Evolutionary conservation across 1,140 invertebrate genomes (phyloP).

Genomic region (Pectinophora gossypiella): DNA sequence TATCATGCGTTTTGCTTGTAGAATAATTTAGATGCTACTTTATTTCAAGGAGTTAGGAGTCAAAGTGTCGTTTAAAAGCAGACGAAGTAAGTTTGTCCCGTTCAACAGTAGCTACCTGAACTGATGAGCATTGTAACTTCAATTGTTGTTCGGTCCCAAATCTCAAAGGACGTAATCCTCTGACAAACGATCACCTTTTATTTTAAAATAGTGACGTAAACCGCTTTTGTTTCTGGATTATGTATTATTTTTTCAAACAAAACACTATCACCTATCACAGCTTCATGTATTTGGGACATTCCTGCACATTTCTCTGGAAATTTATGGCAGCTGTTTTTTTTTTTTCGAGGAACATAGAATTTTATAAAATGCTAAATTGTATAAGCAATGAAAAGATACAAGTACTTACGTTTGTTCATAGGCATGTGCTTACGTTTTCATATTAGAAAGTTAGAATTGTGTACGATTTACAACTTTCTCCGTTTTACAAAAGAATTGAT

Average conservation of each 20-base stretch:
- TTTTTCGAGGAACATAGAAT: slow-evolving; percentile 6
- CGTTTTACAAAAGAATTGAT: no score
- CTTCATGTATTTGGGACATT: neutral
- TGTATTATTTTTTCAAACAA: slow-evolving; percentile 28
- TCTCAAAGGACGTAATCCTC: slow-evolving; percentile 44
- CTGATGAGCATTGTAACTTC: slow-evolving; percentile 40
- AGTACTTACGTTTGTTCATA: neutral
- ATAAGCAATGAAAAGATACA: neutral
- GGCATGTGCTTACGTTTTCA: no score
- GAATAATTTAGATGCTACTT: no score
- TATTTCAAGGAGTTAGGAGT: neutral
- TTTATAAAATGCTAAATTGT: neutral
- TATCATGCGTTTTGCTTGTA: neutral
- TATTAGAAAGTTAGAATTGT: no score
- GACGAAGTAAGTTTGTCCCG: neutral
- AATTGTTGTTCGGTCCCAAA: slow-evolving; percentile 37
- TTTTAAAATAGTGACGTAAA: slow-evolving; percentile 54
- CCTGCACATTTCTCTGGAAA: slow-evolving; percentile 10
- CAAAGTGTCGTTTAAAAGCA: neutral
- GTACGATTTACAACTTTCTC: no score
- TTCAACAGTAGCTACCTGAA: slow-evolving; percentile 52
- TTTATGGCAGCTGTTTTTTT: slow-evolving; percentile 16
- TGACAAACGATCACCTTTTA: slow-evolving; percentile 52
- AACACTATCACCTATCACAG: neutral
- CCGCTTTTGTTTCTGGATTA: slow-evolving; percentile 48